Evolutionary conservation across 2,113 vertebrate species (phyloP).

Genomic region (Brachyhypopomus gauderio): DNA sequence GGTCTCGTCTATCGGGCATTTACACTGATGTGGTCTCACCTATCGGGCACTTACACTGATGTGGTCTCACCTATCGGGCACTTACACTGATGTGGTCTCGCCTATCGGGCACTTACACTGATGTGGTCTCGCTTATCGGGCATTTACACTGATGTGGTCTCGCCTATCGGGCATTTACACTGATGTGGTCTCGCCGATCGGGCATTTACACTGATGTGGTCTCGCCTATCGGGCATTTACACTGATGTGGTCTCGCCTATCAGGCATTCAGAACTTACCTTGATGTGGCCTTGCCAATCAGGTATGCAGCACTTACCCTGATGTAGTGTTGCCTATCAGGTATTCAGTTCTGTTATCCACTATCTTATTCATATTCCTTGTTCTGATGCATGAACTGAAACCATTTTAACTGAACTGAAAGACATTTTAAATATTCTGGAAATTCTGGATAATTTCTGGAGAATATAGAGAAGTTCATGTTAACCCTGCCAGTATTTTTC

Average conservation of each 20-base stretch:
- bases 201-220: slow-evolving; percentile 44
- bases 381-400: background rate
- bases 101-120: too few relatives aligned
- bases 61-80: too few relatives aligned
- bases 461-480: too few relatives aligned
- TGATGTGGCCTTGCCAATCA: slow-evolving; percentile 34
- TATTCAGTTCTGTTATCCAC: slow-evolving; percentile 36
- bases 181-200: too few relatives aligned
- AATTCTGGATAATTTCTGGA: too few relatives aligned
- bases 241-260: background rate
- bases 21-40: too few relatives aligned
- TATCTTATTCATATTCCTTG: slow-evolving; percentile 13
- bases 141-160: slow-evolving; percentile 42
- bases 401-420: too few relatives aligned
- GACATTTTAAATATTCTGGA: background rate
- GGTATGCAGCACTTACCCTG: slow-evolving; percentile 40
- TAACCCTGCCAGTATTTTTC: slow-evolving; percentile 7
- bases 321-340: slow-evolving; percentile 35
- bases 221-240: background rate
- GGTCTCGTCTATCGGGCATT: too few relatives aligned
- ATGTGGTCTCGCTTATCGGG: background rate
- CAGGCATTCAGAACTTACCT: slow-evolving; percentile 39
- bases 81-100: too few relatives aligned
- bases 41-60: too few relatives aligned
- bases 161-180: slow-evolving; percentile 24